Conservation (phyloP, 2,797 vertebrate genomes). For the Notamacropus eugenii region DNA sequence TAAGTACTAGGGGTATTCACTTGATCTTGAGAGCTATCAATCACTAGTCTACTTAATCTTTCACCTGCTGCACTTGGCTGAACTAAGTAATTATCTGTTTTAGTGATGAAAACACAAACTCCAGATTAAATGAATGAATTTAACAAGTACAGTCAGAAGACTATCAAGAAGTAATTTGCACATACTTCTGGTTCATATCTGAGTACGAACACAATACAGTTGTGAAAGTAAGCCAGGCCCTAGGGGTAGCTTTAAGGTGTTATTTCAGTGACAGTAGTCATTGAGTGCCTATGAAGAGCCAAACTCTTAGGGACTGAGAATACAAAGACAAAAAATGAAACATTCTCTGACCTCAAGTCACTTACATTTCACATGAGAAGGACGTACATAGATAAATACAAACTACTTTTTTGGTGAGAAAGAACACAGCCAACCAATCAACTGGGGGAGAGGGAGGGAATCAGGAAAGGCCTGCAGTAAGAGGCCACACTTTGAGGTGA, state of each 20-base stretch:
- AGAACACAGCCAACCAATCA: background rate
- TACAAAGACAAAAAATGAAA: background rate
- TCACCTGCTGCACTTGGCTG: background rate
- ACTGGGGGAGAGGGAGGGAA: background rate
- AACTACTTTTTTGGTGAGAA: background rate
- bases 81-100: background rate
- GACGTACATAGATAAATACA: background rate
- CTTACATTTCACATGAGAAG: background rate
- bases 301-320: background rate
- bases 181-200: background rate
- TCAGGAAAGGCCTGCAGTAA: background rate
- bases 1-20: background rate
- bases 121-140: background rate
- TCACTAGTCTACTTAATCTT: background rate
- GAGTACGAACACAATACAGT: background rate
- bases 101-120: background rate
- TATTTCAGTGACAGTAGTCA: background rate
- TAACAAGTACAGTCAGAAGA: background rate
- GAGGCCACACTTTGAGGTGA: background rate
- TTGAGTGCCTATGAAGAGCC: background rate
- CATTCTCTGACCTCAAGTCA: background rate
- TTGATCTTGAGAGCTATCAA: background rate
- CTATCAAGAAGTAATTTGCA: background rate
- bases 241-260: background rate
- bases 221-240: background rate